A percentile compares a stretch with the other conserved stretches of the same genome.
These are phyloP conservation scores for Chrysoperla carnea DNA, from an alignment of 1,140 invertebrate genomes.

Conservation along the genomic window DNA sequence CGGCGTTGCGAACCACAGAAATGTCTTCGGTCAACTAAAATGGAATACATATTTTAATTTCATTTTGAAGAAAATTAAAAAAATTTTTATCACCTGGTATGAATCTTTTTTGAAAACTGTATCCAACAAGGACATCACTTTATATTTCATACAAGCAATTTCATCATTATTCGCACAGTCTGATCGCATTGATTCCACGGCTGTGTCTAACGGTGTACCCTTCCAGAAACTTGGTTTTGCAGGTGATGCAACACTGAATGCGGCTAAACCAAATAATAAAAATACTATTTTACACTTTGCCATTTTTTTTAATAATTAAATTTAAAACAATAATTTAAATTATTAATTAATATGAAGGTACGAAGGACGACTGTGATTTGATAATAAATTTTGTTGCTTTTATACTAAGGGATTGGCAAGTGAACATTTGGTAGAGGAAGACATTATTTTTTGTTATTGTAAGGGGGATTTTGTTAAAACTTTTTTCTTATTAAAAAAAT, in stretches of 20 bases:
- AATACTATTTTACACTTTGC: slow-evolving; percentile 8
- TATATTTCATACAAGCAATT: slow-evolving; percentile 63
- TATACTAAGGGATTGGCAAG: background rate
- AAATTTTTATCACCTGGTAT: slow-evolving; percentile 36
- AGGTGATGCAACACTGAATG: slow-evolving; percentile 34
- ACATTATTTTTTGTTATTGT: no score
- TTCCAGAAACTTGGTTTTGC: slow-evolving; percentile 42
- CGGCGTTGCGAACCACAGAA: slow-evolving; percentile 51
- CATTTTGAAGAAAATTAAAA: background rate
- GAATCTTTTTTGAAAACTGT: slow-evolving; percentile 58
- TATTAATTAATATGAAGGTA: background rate
- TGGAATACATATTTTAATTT: slow-evolving; percentile 6
- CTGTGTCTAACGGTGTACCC: slow-evolving; percentile 43
- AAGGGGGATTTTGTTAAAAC: no score
- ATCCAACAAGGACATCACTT: slow-evolving; percentile 56
- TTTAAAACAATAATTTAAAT: background rate
- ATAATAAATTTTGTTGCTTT: background rate
- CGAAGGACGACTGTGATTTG: background rate
- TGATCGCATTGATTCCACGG: slow-evolving; percentile 52
- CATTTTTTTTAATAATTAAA: background rate
- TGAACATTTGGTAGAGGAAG: background rate
- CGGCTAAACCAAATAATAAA: slow-evolving; percentile 25
- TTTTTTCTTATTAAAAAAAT: no score
- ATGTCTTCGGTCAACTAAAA: slow-evolving; percentile 49
- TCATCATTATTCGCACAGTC: slow-evolving; percentile 58